Percentiles rank a stretch among this genome's conserved stretches.
Conservation (phyloP, 2,888 invertebrate species). For the Dryomyza anilis region DNA sequence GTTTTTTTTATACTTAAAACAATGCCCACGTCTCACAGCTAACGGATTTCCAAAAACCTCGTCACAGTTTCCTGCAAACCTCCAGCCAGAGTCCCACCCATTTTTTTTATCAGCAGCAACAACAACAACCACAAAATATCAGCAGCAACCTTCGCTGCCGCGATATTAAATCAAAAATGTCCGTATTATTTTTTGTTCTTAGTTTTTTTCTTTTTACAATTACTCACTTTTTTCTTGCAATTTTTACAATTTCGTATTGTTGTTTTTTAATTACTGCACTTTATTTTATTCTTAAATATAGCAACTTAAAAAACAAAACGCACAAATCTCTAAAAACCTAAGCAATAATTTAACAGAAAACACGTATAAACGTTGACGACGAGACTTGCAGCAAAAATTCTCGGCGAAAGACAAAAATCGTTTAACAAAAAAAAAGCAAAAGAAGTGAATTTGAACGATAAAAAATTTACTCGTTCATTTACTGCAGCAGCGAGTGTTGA, state of each 20-base stretch:
- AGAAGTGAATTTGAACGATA: neutral
- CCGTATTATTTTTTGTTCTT: neutral
- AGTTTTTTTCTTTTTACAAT: no score
- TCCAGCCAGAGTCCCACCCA: neutral
- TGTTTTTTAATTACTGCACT: neutral
- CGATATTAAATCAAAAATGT: neutral
- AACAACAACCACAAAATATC: neutral
- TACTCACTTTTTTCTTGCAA: neutral
- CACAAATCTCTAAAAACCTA: conserved; percentile 6
- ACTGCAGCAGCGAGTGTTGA: neutral
- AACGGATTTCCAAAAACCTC: no score
- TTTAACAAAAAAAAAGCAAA: neutral
- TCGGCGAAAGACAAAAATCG: neutral
- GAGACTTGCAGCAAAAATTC: neutral
- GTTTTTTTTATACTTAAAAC: no score
- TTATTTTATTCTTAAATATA: neutral
- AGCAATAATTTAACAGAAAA: conserved; percentile 21
- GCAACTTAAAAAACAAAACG: conserved; percentile 1
- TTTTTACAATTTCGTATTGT: neutral
- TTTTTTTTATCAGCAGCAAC: neutral
- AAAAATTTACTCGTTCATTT: neutral
- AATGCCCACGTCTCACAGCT: no score
- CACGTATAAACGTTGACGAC: conserved; percentile 1
- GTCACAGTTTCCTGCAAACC: no score
- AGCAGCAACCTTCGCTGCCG: no score